Conservation (phyloP, 1,140 invertebrate genomes). For the Bursaphelenchus mucronatus region DNA sequence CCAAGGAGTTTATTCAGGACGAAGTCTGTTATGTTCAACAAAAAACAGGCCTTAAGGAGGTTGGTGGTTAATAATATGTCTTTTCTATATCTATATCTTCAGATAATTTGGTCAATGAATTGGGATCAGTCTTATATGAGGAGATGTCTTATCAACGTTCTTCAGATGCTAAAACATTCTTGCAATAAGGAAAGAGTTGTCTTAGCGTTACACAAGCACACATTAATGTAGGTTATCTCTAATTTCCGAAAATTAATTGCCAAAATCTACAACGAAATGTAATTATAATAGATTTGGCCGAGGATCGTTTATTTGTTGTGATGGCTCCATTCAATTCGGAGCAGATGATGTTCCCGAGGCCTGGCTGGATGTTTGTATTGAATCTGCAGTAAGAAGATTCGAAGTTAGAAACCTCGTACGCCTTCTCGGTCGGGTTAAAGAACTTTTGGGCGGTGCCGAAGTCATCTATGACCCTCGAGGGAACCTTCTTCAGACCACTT, state of each 20-base stretch:
- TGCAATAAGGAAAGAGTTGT: constrained; percentile 20
- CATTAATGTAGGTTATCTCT: constrained; percentile 32
- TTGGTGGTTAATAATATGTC: constrained; percentile 20
- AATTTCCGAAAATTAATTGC: background rate
- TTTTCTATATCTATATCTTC: constrained; percentile 18
- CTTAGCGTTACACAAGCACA: constrained; percentile 34
- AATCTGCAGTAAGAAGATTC: constrained; percentile 36
- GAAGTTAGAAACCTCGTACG: constrained; percentile 34
- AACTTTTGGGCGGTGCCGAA: constrained; percentile 36
- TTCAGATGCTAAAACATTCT: constrained; percentile 35
- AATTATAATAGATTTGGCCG: constrained; percentile 40
- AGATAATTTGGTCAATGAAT: constrained; percentile 41
- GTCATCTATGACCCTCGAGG: constrained; percentile 26
- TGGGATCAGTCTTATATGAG: constrained; percentile 49
- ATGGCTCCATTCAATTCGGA: constrained; percentile 48
- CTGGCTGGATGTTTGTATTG: constrained; percentile 39
- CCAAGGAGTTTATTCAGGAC: constrained; percentile 34
- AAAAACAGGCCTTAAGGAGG: constrained; percentile 36
- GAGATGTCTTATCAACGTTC: constrained; percentile 42
- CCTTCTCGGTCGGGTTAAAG: constrained; percentile 35
- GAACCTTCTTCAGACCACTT: constrained; percentile 32
- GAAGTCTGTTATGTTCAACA: constrained; percentile 33
- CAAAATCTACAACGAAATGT: background rate
- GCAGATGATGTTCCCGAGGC: constrained; percentile 47
- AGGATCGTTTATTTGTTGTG: constrained; percentile 45